phyloP scores from a whole-genome alignment of 2,113 vertebrate species.

The Hymenochirus boettgeri region DNA sequence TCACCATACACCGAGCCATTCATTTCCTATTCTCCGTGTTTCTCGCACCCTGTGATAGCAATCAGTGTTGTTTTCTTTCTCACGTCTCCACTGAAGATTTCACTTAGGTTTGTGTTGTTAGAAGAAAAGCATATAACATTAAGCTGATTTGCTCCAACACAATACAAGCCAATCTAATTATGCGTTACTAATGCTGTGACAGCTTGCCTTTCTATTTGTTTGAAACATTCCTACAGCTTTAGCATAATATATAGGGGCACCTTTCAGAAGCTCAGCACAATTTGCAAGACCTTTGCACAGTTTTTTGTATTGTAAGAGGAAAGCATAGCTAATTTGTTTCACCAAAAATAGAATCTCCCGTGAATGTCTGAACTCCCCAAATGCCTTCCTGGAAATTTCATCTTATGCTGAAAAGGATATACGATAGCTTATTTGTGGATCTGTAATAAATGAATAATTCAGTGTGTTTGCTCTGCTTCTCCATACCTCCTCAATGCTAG shows the following conservation, averaged over 20 bases:
- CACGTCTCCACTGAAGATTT: too few relatives aligned
- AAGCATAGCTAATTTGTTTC: constrained; percentile 13
- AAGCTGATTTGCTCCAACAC: background rate
- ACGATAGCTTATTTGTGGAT: constrained; percentile 6
- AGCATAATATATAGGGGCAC: background rate
- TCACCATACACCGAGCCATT: too few relatives aligned
- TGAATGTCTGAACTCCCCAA: constrained; percentile 8
- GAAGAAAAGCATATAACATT: too few relatives aligned
- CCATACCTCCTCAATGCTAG: background rate
- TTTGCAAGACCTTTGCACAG: constrained; percentile 6
- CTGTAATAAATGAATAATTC: constrained; percentile 7
- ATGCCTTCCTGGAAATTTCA: constrained; percentile 1
- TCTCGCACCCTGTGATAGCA: too few relatives aligned
- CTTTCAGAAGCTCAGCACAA: background rate
- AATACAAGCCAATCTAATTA: background rate
- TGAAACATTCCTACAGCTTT: background rate
- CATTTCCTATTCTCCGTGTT: too few relatives aligned
- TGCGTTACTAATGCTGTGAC: background rate
- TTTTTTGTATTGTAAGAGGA: constrained; percentile 5
- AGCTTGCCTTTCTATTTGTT: background rate
- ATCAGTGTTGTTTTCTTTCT: too few relatives aligned
- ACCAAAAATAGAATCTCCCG: background rate
- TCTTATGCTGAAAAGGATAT: constrained; percentile 9
- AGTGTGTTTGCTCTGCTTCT: background rate
- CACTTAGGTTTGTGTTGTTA: too few relatives aligned